A percentile compares a stretch with the other conserved stretches of the same genome.
phyloP scores from a whole-genome alignment of 2,888 invertebrate species.

The Lordiphosa andalusiaca region DNA sequence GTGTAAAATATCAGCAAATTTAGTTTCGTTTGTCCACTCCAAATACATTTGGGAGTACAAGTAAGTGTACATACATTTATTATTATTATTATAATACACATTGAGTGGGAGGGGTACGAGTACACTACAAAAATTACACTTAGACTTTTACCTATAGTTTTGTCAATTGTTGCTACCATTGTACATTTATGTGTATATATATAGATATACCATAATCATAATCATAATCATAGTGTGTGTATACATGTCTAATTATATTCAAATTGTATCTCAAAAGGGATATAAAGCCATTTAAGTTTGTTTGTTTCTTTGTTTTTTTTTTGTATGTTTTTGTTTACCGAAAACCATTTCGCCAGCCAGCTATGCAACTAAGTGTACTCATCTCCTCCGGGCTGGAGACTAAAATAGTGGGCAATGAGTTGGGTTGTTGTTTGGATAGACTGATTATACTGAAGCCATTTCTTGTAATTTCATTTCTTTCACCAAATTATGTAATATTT shows the following conservation, averaged over 20 bases:
- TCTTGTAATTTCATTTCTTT: too few species aligned
- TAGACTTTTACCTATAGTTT: slow-evolving; percentile 35
- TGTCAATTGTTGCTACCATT: slow-evolving; percentile 33
- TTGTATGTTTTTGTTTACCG: too few species aligned
- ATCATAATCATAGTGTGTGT: slow-evolving; percentile 10
- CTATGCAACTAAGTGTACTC: not conserved
- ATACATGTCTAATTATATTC: slow-evolving; percentile 42
- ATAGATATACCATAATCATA: slow-evolving; percentile 24
- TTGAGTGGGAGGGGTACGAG: slow-evolving; percentile 34
- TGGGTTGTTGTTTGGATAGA: too few species aligned
- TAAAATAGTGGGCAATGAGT: too few species aligned
- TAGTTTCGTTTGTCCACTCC: slow-evolving; percentile 37
- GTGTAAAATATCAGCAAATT: slow-evolving; percentile 68
- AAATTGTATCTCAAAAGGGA: slow-evolving; percentile 74
- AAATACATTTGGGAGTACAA: slow-evolving; percentile 25
- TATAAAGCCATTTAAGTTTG: slow-evolving; percentile 73
- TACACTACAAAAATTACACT: slow-evolving; percentile 61
- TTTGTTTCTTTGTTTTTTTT: slow-evolving; percentile 24
- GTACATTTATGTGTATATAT: slow-evolving; percentile 47
- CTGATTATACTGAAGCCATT: too few species aligned
- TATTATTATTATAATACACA: slow-evolving; percentile 39
- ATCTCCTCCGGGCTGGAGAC: not conserved
- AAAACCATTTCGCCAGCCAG: slow-evolving; percentile 47
- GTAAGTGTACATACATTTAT: slow-evolving; percentile 23
- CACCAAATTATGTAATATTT: too few species aligned